Percentiles rank a stretch among this genome's conserved stretches.
phyloP scores from a whole-genome alignment of 1,140 invertebrate genomes.

The Heliothis virescens region DNA sequence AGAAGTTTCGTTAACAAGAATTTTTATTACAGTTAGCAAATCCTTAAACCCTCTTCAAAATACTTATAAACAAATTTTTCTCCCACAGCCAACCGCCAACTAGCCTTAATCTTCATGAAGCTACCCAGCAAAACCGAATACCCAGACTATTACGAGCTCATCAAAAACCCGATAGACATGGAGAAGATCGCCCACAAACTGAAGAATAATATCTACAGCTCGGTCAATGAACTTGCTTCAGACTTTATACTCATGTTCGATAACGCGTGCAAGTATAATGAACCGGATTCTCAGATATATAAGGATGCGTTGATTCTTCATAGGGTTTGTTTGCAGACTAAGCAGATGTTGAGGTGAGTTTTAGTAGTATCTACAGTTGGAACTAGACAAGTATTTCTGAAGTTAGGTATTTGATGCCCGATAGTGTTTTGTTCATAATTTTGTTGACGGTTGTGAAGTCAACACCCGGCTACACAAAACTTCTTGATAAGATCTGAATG shows the following conservation, averaged over 20 bases:
- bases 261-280: conserved; percentile 99
- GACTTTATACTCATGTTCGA: conserved; percentile 99
- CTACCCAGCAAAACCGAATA: conserved; percentile 97
- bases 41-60: background rate
- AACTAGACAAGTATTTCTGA: background rate
- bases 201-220: conserved; percentile 92
- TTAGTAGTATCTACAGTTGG: conserved; percentile 2
- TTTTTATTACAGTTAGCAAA: too few relatives aligned
- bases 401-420: background rate
- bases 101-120: conserved; percentile 97
- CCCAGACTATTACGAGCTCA: conserved; percentile 99
- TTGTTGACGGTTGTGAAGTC: too few relatives aligned
- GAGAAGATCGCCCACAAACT: conserved; percentile 97
- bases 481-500: too few relatives aligned
- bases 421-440: too few relatives aligned
- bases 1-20: too few relatives aligned
- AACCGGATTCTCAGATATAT: conserved; percentile 99
- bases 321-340: conserved; percentile 96
- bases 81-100: conserved; percentile 88
- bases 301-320: conserved; percentile 98
- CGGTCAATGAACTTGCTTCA: conserved; percentile 95
- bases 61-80: background rate
- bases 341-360: conserved; percentile 90
- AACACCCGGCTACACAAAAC: too few relatives aligned
- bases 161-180: conserved; percentile 99